These are phyloP conservation scores for Turritopsis rubra DNA, from an alignment of 30 jellyfish, hydroid and myxozoan genomes.

Conservation along the genomic window DNA sequence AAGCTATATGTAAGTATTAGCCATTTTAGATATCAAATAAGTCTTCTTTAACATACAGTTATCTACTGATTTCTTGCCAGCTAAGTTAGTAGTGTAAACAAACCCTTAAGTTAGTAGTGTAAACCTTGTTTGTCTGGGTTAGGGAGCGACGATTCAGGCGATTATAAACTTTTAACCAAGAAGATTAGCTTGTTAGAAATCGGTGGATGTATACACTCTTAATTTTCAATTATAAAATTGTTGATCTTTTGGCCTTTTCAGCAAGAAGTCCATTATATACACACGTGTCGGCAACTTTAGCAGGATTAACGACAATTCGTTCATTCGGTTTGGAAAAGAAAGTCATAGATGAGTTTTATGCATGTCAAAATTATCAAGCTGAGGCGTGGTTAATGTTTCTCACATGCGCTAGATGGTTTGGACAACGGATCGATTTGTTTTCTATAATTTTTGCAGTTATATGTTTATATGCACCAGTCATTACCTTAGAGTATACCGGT, in stretches of 20 bases:
- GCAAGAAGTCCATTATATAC: conserved; percentile 75
- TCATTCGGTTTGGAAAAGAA: conserved; percentile 30
- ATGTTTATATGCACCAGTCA: conserved; percentile 44
- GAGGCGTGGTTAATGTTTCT: conserved; percentile 57
- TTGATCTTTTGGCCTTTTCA: conserved; percentile 2
- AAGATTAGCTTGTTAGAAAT: no score
- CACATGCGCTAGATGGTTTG: conserved; percentile 57
- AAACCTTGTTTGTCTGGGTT: no score
- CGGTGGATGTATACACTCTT: no score
- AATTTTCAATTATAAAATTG: neutral
- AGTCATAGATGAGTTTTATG: conserved; percentile 41
- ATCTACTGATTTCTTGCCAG: no score
- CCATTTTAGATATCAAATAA: neutral
- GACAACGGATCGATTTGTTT: conserved; percentile 43
- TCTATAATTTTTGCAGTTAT: conserved; percentile 23
- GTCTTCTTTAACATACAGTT: no score
- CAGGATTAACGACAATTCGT: conserved; percentile 62
- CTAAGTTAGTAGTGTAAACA: no score
- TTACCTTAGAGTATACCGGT: conserved; percentile 38
- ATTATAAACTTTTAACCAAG: no score
- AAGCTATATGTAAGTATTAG: conserved; percentile 48
- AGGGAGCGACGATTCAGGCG: no score
- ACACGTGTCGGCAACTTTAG: conserved; percentile 59
- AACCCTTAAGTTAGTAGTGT: no score
- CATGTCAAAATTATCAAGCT: conserved; percentile 56